Conservation (phyloP, 1,140 invertebrate genomes). For the Medauroidea extradentata region DNA sequence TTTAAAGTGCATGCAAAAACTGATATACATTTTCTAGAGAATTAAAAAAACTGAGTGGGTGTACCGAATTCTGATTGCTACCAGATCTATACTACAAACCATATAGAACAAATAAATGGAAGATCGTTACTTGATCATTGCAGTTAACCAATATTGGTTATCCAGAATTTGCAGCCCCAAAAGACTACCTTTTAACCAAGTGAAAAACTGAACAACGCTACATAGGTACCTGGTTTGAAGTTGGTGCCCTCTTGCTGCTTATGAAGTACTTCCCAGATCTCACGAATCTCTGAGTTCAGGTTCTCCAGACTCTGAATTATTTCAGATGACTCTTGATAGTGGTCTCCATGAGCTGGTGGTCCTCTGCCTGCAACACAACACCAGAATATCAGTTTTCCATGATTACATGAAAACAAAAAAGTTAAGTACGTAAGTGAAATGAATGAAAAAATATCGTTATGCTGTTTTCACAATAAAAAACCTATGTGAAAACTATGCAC, state of each 20-base stretch:
- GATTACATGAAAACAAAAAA: no score
- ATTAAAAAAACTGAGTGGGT: neutral
- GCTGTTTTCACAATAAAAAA: no score
- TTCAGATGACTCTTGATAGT: slow-evolving; percentile 60
- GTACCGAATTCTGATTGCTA: neutral
- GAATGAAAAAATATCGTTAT: no score
- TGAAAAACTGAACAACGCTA: neutral
- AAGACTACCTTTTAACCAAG: neutral
- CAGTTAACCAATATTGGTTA: neutral
- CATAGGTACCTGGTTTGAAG: neutral
- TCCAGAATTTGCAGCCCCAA: neutral
- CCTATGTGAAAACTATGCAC: no score
- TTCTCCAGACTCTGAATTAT: slow-evolving; percentile 66
- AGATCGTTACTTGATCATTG: neutral
- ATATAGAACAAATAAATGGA: neutral
- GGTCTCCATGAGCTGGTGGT: slow-evolving; percentile 3
- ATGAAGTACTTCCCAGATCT: slow-evolving; percentile 63
- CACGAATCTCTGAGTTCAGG: slow-evolving; percentile 64
- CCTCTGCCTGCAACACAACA: neutral
- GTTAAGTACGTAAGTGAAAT: no score
- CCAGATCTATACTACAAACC: neutral
- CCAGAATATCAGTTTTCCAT: no score
- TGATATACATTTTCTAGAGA: no score
- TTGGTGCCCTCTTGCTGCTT: slow-evolving; percentile 49
- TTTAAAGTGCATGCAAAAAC: no score